Evolutionary conservation across 2,797 vertebrate genomes (phyloP).

Genomic region (Carcharodon carcharias): DNA sequence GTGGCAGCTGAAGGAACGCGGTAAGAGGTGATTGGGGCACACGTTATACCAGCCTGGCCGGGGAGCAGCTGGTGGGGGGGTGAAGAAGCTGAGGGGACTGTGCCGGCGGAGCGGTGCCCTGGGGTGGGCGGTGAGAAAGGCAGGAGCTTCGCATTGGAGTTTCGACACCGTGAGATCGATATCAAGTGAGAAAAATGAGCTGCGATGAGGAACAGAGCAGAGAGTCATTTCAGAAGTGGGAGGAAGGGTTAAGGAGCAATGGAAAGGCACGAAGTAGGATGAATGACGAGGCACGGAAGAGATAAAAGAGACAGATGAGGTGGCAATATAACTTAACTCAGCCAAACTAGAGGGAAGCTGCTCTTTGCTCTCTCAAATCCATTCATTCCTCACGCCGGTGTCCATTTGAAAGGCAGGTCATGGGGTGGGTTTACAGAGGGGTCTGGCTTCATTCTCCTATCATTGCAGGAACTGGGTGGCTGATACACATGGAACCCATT

Average conservation of each 20-base stretch:
- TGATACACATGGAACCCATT: neutral
- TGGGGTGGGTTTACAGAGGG: neutral
- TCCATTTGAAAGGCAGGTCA: neutral
- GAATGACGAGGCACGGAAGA: neutral
- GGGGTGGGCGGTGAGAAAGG: neutral
- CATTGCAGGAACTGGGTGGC: neutral
- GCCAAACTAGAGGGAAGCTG: neutral
- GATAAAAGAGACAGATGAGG: conserved; percentile 22
- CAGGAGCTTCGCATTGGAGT: too few species aligned
- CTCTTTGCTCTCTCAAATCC: neutral
- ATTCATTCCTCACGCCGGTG: neutral
- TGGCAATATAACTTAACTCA: neutral
- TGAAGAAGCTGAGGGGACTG: neutral
- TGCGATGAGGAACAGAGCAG: neutral
- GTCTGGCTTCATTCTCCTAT: neutral
- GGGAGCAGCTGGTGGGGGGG: neutral
- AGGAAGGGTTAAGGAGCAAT: neutral
- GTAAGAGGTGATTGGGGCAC: neutral
- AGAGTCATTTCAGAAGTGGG: neutral
- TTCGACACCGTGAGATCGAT: neutral
- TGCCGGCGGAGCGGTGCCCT: neutral
- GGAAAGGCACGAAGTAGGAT: neutral
- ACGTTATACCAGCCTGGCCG: neutral
- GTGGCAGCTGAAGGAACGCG: neutral
- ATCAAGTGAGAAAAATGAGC: conserved; percentile 29